phyloP scores from a whole-genome alignment of 2,888 invertebrate species.

The Leistus spinibarbis region DNA sequence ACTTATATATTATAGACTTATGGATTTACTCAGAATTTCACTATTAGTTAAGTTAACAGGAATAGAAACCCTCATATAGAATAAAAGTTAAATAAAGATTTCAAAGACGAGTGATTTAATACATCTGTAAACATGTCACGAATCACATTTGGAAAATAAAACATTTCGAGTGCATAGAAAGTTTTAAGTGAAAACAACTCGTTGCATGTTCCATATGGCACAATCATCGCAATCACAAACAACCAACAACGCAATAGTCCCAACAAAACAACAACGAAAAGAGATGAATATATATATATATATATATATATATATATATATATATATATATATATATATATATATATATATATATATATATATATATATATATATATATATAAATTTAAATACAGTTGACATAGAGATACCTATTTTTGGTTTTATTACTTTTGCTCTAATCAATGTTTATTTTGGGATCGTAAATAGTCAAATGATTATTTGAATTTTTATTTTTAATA shows the following conservation, averaged over 20 bases:
- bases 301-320: not conserved
- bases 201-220: not conserved
- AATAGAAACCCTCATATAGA: too few relatives aligned
- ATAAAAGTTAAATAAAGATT: not conserved
- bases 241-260: not conserved
- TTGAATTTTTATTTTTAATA: not conserved
- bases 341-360: not conserved
- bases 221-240: not conserved
- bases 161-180: not conserved
- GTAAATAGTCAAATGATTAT: not conserved
- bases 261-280: not conserved
- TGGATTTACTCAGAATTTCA: too few relatives aligned
- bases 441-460: not conserved
- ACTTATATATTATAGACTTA: too few relatives aligned
- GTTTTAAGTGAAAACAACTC: constrained; percentile 13
- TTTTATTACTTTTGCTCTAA: not conserved
- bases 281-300: not conserved
- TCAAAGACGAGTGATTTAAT: not conserved
- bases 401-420: not conserved
- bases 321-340: not conserved
- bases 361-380: not conserved
- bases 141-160: constrained; percentile 3
- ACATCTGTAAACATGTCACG: not conserved
- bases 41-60: not conserved
- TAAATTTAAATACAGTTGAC: not conserved